A percentile compares a stretch with the other conserved stretches of the same genome.
These are phyloP conservation scores for Amazona guildingii DNA, from an alignment of 2,113 vertebrate species.

Conservation along the genomic window DNA sequence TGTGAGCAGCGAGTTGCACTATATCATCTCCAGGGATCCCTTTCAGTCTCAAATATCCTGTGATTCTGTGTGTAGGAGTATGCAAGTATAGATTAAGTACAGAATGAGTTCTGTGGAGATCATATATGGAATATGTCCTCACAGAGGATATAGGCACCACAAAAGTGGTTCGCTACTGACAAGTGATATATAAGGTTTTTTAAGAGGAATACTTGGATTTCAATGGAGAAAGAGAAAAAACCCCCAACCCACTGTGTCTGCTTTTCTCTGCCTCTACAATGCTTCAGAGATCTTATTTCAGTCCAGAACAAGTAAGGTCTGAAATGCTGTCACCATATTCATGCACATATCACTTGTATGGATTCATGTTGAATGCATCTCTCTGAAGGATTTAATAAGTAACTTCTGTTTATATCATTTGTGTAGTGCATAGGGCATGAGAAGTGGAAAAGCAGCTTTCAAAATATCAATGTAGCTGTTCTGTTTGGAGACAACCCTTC, in stretches of 20 bases:
- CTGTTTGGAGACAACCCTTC: constrained; percentile 21
- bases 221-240: neutral
- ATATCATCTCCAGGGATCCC: neutral
- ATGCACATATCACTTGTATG: neutral
- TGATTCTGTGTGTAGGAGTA: neutral
- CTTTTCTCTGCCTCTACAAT: neutral
- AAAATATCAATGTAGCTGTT: neutral
- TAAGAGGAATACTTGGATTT: neutral
- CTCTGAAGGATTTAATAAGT: constrained; percentile 28
- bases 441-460: neutral
- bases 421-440: neutral
- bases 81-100: neutral
- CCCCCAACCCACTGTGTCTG: neutral
- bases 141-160: neutral
- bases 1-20: neutral
- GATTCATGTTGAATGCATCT: neutral
- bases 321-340: neutral
- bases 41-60: neutral
- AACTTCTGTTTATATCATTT: constrained; percentile 4
- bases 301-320: neutral
- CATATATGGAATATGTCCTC: neutral
- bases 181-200: neutral
- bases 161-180: neutral
- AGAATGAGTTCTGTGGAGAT: neutral
- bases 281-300: neutral